Conservation (phyloP, 1,140 invertebrate species). For the Ceratina japonica region DNA sequence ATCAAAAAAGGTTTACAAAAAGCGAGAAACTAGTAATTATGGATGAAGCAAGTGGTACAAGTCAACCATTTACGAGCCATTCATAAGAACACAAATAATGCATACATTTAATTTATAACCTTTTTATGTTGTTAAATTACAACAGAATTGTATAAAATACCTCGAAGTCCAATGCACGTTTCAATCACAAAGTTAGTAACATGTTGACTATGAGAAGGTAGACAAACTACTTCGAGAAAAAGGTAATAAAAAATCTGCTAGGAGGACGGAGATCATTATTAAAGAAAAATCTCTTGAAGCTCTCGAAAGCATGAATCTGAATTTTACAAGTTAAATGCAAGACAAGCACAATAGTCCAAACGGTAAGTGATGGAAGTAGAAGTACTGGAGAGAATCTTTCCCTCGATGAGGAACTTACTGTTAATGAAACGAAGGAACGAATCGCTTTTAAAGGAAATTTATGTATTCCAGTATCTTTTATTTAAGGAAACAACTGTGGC, state of each 20-base stretch:
- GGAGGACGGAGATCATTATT: constrained; percentile 4
- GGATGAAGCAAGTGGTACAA: not conserved
- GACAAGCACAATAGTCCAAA: not conserved
- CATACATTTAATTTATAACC: no score
- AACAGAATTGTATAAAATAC: no score
- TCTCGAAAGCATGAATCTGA: not conserved
- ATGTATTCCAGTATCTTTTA: no score
- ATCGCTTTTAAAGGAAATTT: constrained; percentile 6
- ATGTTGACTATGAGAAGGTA: not conserved
- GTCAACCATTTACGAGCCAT: not conserved
- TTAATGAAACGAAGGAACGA: no score
- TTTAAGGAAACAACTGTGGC: not conserved
- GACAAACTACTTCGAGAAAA: constrained; percentile 3
- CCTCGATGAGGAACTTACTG: no score
- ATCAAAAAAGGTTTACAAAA: no score
- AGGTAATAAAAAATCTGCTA: not conserved
- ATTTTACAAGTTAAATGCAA: constrained; percentile 10
- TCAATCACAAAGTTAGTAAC: not conserved
- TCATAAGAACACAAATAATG: no score
- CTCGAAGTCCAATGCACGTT: not conserved
- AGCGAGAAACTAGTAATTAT: not conserved
- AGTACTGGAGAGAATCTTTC: not conserved
- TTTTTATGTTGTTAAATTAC: no score
- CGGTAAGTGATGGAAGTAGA: not conserved
- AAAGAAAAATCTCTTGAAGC: constrained; percentile 17